Percentiles rank a stretch among this genome's conserved stretches.
These are phyloP conservation scores for Brenthis daphne DNA, from an alignment of 2,888 invertebrate genomes.

Conservation along the genomic window DNA sequence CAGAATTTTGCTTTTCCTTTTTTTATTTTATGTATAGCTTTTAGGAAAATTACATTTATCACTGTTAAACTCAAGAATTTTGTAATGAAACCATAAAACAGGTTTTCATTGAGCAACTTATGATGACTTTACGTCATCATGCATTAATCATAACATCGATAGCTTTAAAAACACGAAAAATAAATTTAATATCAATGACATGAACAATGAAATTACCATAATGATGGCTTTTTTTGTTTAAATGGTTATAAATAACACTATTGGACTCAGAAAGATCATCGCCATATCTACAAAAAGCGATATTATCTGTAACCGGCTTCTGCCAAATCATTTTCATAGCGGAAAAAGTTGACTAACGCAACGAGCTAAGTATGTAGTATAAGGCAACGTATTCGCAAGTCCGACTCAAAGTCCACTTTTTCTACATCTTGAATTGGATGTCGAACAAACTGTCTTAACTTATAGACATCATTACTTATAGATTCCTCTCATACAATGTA, in stretches of 20 bases:
- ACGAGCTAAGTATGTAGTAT: constrained; percentile 22
- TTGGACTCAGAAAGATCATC: constrained; percentile 55
- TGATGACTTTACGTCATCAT: constrained; percentile 19
- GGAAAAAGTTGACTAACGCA: constrained; percentile 56
- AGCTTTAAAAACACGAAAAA: constrained; percentile 18
- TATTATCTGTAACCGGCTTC: constrained; percentile 52
- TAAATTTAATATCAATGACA: constrained; percentile 36
- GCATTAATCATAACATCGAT: constrained; percentile 32
- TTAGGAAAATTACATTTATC: constrained; percentile 6
- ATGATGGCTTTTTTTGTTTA: constrained; percentile 48
- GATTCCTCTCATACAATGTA: background rate
- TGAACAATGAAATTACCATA: constrained; percentile 64
- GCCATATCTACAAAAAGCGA: constrained; percentile 55
- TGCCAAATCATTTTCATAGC: constrained; percentile 54
- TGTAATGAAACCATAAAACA: background rate
- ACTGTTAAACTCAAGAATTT: constrained; percentile 14
- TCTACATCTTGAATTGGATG: constrained; percentile 17
- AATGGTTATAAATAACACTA: constrained; percentile 63
- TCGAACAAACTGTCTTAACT: constrained; percentile 2
- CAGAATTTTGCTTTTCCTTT: background rate
- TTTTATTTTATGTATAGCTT: background rate
- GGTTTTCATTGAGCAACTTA: constrained; percentile 15
- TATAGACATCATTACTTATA: constrained; percentile 10
- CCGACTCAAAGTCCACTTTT: constrained; percentile 14
- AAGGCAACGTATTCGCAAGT: constrained; percentile 21